Evolutionary conservation across 2,888 invertebrate species (phyloP).

Genomic region (Flexamia atlantica): DNA sequence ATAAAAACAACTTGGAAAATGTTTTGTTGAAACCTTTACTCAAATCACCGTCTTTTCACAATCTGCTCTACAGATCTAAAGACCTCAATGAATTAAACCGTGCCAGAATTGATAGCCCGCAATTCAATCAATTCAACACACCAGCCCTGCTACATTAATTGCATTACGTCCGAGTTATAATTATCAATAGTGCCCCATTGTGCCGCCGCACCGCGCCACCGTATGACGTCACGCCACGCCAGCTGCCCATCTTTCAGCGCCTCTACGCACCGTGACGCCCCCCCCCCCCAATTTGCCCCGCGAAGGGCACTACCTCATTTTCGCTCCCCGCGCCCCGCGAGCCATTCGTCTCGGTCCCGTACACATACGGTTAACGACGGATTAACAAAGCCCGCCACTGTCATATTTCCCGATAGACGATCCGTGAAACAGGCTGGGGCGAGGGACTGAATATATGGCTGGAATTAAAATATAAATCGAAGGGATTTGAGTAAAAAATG

Average conservation of each 20-base stretch:
- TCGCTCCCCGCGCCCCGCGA: slow-evolving; percentile 12
- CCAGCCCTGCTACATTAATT: not conserved
- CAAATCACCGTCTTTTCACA: no score
- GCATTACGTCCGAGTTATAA: not conserved
- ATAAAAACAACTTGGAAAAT: no score
- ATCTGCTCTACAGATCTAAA: no score
- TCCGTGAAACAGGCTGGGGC: slow-evolving; percentile 32
- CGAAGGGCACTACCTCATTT: slow-evolving; percentile 31
- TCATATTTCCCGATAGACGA: slow-evolving; percentile 41
- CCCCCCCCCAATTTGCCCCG: not conserved
- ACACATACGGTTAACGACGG: slow-evolving; percentile 46
- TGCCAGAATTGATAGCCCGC: not conserved
- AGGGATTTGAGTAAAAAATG: slow-evolving; percentile 38
- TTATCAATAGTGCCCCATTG: not conserved
- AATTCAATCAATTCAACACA: slow-evolving; percentile 5
- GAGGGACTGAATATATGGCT: slow-evolving; percentile 18
- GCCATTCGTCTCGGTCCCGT: slow-evolving; percentile 39
- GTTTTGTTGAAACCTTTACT: no score
- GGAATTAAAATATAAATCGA: slow-evolving; percentile 44
- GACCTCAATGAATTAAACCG: no score
- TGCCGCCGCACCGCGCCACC: not conserved
- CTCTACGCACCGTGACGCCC: slow-evolving; percentile 42
- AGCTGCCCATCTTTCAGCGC: slow-evolving; percentile 7
- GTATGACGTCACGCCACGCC: no score
- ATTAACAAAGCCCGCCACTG: slow-evolving; percentile 49